Conservation (phyloP, 1,140 invertebrate genomes). For the Atta cephalotes region DNA sequence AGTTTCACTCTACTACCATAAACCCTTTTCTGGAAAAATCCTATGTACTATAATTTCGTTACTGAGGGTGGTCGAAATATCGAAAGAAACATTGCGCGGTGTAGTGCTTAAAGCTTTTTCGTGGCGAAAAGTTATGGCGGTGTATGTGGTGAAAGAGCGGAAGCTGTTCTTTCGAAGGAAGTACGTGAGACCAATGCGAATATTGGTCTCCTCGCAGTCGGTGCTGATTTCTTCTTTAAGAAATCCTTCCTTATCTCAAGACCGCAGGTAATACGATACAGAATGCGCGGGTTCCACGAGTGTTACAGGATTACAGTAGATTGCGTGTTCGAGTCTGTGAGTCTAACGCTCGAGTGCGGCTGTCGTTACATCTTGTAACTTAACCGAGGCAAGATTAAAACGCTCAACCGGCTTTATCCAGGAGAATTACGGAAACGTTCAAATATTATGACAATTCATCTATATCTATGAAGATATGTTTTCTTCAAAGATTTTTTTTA, state of each 20-base stretch:
- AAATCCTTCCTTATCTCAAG: constrained; percentile 58
- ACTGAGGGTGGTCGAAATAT: constrained; percentile 24
- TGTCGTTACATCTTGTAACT: constrained; percentile 47
- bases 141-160: not conserved
- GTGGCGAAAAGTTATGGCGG: constrained; percentile 11
- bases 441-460: constrained; percentile 9
- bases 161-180: constrained; percentile 41
- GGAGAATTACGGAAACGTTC: not conserved
- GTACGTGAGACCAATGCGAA: constrained; percentile 70
- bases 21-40: not conserved
- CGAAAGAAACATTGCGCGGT: constrained; percentile 49
- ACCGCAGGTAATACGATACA: constrained; percentile 60
- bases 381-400: constrained; percentile 39
- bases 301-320: constrained; percentile 67
- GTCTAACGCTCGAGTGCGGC: constrained; percentile 25
- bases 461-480: not conserved
- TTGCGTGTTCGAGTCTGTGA: constrained; percentile 40
- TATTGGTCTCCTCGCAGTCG: constrained; percentile 59
- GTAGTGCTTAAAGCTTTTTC: constrained; percentile 17
- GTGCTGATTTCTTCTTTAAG: constrained; percentile 63
- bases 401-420: not conserved
- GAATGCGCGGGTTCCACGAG: constrained; percentile 54
- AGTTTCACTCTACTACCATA: not conserved
- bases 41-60: constrained; percentile 34
- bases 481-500: not conserved